Evolutionary conservation across 1,140 invertebrate genomes (phyloP), one percentile per base, ranked within the genome.

Genomic region (Philotrypesis tridentata): DNA sequence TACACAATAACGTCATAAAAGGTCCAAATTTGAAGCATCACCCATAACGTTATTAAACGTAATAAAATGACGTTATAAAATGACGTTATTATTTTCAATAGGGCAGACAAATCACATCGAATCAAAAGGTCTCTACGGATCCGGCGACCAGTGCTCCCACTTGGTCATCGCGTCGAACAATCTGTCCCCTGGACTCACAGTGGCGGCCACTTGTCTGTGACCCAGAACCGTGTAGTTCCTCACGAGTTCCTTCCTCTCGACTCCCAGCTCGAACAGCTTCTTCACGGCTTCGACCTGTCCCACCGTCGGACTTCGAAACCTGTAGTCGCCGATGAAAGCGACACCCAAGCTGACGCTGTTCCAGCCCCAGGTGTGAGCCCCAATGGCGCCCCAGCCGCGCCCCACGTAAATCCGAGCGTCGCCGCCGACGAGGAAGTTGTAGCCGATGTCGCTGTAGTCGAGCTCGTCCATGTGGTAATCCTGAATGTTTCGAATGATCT

Each of bases 361-460:
- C 85, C 94, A 96, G 21, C 88, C 89, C 3, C 93, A 93, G 0
- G 96, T 93, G 86, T 97, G 96, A 0, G 95, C 95, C 7, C 96
- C 96, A 0, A 94, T 88, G 2, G 87, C 90, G 25, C 94, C 92
- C 94, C 96, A 97, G 1, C 95, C 95, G 40, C 96, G 92, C 1
- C 96, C 96, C 83, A 94, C 93, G 85, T 96, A 97, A 11, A 94
- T 94, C 14, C 93, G 91, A 5, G 95, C 96, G 80, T 97, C 96
- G 17, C 95, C 95, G 4, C 96, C 96, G 11, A 96, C 92, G 21
- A 95, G 93, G 88, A 97, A 97, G 89, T 94, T 96, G 86, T 95
- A 96, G 2, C 89, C 95, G 87, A 93, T 96, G 94, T 91, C 96
- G 91, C 84, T 94, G 93, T 93, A 95, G 0, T 90, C 86, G 48